phyloP scores from a whole-genome alignment of 2,113 vertebrate genomes.

The Sapajus apella region DNA sequence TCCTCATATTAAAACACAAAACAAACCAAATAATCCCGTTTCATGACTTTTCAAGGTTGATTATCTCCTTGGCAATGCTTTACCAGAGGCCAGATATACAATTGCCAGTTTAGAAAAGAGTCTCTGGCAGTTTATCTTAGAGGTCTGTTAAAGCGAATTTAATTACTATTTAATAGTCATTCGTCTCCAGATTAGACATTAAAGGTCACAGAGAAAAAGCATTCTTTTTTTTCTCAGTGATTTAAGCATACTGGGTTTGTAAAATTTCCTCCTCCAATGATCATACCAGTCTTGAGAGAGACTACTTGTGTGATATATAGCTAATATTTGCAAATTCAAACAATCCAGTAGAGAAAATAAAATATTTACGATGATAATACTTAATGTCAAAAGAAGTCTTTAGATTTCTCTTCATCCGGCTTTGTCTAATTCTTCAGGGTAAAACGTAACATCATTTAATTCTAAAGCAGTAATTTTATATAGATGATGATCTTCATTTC shows the following conservation, averaged over 20 bases:
- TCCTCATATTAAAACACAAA: slow-evolving; percentile 69
- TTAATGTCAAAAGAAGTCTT: slow-evolving; percentile 29
- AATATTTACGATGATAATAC: slow-evolving; percentile 5
- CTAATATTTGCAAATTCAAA: not conserved
- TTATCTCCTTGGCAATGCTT: slow-evolving; percentile 68
- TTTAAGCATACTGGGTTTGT: not conserved
- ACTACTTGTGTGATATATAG: not conserved
- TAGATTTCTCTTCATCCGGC: slow-evolving; percentile 46
- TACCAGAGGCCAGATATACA: slow-evolving; percentile 52
- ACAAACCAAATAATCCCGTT: slow-evolving; percentile 73
- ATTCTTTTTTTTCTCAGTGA: slow-evolving; percentile 43
- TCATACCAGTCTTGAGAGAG: not conserved
- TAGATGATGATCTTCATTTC: slow-evolving; percentile 19
- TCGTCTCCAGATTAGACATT: slow-evolving; percentile 53
- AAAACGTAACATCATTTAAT: slow-evolving; percentile 40
- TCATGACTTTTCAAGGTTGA: slow-evolving; percentile 73
- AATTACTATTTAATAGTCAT: slow-evolving; percentile 69
- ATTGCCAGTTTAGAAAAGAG: slow-evolving; percentile 59
- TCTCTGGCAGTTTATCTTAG: slow-evolving; percentile 61
- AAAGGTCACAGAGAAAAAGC: slow-evolving; percentile 56
- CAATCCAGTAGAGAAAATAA: slow-evolving; percentile 13
- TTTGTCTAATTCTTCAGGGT: not conserved
- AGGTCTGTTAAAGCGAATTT: slow-evolving; percentile 50
- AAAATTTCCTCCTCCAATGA: not conserved
- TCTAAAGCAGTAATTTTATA: slow-evolving; percentile 31